Conservation (phyloP, 2,113 vertebrate species). For the Amblyornis subalaris region DNA sequence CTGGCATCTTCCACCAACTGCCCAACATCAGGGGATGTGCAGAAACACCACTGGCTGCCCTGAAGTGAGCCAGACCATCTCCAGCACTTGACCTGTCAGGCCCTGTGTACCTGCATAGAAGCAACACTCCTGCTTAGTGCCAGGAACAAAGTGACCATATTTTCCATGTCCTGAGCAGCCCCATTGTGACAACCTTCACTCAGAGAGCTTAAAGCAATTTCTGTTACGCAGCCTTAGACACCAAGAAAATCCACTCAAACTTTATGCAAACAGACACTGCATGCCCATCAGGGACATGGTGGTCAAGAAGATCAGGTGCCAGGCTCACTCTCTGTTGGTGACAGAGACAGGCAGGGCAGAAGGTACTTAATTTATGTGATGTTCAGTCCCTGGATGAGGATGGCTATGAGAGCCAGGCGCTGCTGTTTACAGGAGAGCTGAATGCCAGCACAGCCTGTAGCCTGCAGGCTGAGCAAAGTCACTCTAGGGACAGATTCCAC, state of each 20-base stretch:
- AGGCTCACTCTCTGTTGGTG: background rate
- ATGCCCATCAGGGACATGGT: fast-evolving
- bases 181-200: background rate
- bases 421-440: background rate
- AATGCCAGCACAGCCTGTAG: background rate
- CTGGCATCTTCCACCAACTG: background rate
- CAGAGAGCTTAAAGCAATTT: background rate
- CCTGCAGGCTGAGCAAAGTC: background rate
- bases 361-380: background rate
- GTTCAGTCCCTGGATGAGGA: background rate
- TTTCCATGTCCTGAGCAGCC: background rate
- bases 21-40: background rate
- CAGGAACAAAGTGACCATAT: background rate
- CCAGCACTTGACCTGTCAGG: background rate
- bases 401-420: fast-evolving
- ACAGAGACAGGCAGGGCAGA: background rate
- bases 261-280: background rate
- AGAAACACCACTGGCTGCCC: background rate
- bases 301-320: background rate
- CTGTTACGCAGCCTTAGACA: background rate
- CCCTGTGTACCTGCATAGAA: background rate
- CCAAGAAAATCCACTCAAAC: background rate
- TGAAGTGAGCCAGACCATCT: background rate
- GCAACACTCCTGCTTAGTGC: background rate
- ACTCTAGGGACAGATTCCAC: background rate